These are phyloP conservation scores for Phortica magna DNA, from an alignment of 2,888 invertebrate genomes.

Conservation along the genomic window DNA sequence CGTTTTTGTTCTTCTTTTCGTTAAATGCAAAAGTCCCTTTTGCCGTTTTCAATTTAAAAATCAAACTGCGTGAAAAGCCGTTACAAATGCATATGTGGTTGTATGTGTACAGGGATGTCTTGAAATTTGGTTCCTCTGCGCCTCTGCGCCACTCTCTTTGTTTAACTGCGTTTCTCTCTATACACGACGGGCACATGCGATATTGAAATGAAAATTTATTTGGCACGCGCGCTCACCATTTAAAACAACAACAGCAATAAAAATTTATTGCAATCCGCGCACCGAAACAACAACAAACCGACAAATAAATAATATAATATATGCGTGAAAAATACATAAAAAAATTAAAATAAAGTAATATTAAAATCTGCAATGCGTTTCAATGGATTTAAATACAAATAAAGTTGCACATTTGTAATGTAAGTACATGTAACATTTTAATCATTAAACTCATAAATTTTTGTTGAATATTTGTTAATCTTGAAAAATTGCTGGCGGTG, in stretches of 20 bases:
- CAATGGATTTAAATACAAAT: slow-evolving; percentile 28
- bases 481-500: slow-evolving; percentile 25
- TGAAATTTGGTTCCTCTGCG: not conserved
- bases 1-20: no score
- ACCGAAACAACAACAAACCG: not conserved
- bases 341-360: not conserved
- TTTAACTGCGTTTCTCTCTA: not conserved
- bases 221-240: not conserved
- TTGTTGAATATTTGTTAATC: slow-evolving; percentile 12
- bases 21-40: not conserved
- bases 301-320: slow-evolving; percentile 23
- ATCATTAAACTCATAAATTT: slow-evolving; percentile 22
- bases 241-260: not conserved
- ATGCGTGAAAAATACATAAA: not conserved
- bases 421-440: slow-evolving; percentile 20
- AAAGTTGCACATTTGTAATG: slow-evolving; percentile 11
- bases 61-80: slow-evolving; percentile 55
- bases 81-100: slow-evolving; percentile 43
- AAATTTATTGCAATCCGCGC: slow-evolving; percentile 1
- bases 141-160: not conserved
- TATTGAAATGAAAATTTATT: not conserved
- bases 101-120: not conserved
- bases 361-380: not conserved
- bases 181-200: not conserved
- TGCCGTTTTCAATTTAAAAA: slow-evolving; percentile 42